Evolutionary conservation across 2,113 vertebrate genomes (phyloP), one percentile per base, ranked within the genome.

Genomic region (Oriolus oriolus): DNA sequence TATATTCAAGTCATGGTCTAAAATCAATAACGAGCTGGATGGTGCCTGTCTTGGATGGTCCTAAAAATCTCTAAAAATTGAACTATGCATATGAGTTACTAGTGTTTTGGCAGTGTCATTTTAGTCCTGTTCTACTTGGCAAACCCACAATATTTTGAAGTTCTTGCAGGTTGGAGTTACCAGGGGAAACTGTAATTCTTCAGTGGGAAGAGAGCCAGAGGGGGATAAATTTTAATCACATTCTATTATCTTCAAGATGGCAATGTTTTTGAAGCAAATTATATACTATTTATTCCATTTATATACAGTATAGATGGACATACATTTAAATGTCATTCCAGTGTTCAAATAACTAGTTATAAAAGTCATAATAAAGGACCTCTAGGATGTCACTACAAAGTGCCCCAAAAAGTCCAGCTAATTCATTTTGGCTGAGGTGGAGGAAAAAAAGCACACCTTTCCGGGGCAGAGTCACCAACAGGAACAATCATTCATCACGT

Each of bases 1-100:
- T 96, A 93, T 94, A 95, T 96, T 97, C 94, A 96, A 87, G 96
- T 96, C 41, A 84, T 42, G 54, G 87, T 88, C 74, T 96, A 96
- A 97, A 97, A 95, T 93, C 75, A 95, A 35, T 53, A 83, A 27
- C 17, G 20, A 81, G 56, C 76, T 92, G 53, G 44, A 94, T 89
- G 37, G 84, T 96, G 80, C 77, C 83, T 88, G 70, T 89, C 81
- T 84, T 95, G 66, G 53, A 79, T 65, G 37, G 37, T 93, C 88
- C 45, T 89, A 88, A 82, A 95, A 74, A 68, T 65, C 22, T 87
- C 73, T 2, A 35, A 42, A 84, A 50, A 41, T 31, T 82, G 53
- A 63, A 35, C 39, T 92, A 45, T n/a, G 13, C 16, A 15, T 45
- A 50, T 60, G 39, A 86, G 30, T 76, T 87, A 65, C 65, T 81